phyloP scores from a whole-genome alignment of 1,140 invertebrate species.

The Lysiphlebus fabarum region DNA sequence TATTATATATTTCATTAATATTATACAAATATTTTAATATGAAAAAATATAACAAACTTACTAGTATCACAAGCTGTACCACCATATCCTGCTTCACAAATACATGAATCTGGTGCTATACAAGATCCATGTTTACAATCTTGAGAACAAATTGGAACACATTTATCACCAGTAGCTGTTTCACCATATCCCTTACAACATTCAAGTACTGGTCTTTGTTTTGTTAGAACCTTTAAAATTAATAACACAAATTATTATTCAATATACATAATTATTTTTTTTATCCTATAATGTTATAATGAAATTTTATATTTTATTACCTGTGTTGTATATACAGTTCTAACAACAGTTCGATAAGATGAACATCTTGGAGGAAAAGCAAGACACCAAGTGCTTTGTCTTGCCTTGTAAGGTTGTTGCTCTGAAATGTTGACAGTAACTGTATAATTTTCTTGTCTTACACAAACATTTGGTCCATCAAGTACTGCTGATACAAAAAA shows the following conservation, averaged over 20 bases:
- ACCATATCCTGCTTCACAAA: slow-evolving; percentile 83
- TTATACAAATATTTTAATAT: too few species aligned
- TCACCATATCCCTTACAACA: slow-evolving; percentile 80
- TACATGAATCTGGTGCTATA: slow-evolving; percentile 78
- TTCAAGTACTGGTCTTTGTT: slow-evolving; percentile 72
- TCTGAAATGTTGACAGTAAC: slow-evolving; percentile 71
- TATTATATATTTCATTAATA: too few species aligned
- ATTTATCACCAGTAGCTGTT: slow-evolving; percentile 61
- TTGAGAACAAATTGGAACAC: slow-evolving; percentile 75
- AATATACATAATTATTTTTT: neutral
- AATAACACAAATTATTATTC: neutral
- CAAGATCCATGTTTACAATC: slow-evolving; percentile 82
- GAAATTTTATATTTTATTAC: slow-evolving; percentile 34
- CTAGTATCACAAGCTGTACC: slow-evolving; percentile 83
- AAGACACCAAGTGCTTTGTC: slow-evolving; percentile 78
- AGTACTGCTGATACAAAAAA: slow-evolving; percentile 24
- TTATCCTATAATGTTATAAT: neutral
- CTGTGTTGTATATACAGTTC: slow-evolving; percentile 67
- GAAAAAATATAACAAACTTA: slow-evolving; percentile 56
- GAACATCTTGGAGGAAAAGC: slow-evolving; percentile 81
- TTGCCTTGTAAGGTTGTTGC: slow-evolving; percentile 75
- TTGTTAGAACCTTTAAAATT: slow-evolving; percentile 63
- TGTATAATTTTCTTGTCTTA: slow-evolving; percentile 62
- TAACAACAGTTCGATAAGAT: slow-evolving; percentile 76
- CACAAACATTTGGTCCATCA: slow-evolving; percentile 49